phyloP scores from a whole-genome alignment of 1,140 invertebrate genomes.

The Onthophagus taurus region DNA sequence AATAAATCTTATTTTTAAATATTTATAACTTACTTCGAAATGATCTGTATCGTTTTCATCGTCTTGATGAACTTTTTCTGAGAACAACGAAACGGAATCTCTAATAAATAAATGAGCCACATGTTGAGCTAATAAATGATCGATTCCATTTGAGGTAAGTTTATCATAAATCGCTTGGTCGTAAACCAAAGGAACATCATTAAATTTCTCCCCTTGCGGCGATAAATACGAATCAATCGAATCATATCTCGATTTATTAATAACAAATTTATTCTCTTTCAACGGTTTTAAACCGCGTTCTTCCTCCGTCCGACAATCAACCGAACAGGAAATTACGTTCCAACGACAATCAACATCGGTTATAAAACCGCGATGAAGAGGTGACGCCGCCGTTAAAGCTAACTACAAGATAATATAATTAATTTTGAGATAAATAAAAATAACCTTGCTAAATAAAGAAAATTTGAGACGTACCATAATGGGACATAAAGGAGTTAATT shows the following conservation, averaged over 20 bases:
- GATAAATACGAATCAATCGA: constrained; percentile 97
- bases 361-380: constrained; percentile 85
- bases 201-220: constrained; percentile 76
- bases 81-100: constrained; percentile 92
- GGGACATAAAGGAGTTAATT: constrained; percentile 92
- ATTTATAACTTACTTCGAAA: constrained; percentile 90
- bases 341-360: constrained; percentile 95
- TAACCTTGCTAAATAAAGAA: not conserved
- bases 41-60: constrained; percentile 93
- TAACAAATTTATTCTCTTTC: constrained; percentile 69
- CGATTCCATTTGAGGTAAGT: constrained; percentile 78
- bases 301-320: constrained; percentile 91
- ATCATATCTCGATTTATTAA: constrained; percentile 95
- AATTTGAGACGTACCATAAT: constrained; percentile 69
- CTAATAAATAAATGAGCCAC: constrained; percentile 98
- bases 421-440: not conserved
- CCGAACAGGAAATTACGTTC: constrained; percentile 89
- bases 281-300: constrained; percentile 79
- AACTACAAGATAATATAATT: constrained; percentile 48
- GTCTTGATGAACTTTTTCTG: constrained; percentile 92
- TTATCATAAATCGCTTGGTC: constrained; percentile 75
- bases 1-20: not conserved
- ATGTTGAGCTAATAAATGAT: constrained; percentile 85
- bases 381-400: constrained; percentile 92
- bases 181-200: constrained; percentile 83